Evolutionary conservation across 2,888 invertebrate genomes (phyloP).

Genomic region (Hydraecia micacea): DNA sequence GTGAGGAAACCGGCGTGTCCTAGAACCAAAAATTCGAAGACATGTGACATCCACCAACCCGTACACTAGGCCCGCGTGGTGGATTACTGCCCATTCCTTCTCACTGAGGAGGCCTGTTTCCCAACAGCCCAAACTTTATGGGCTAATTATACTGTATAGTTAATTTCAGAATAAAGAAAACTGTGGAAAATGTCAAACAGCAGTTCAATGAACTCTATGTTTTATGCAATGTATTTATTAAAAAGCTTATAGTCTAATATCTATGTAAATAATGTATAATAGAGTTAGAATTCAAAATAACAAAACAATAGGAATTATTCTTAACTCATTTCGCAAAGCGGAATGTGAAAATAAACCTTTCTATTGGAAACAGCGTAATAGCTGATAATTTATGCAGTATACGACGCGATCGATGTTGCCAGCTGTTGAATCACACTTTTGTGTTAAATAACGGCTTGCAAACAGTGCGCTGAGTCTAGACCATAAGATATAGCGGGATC

Average conservation of each 20-base stretch:
- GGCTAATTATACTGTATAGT: background rate
- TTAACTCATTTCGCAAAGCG: background rate
- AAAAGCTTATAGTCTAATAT: no score
- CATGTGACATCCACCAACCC: no score
- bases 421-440: constrained; percentile 34
- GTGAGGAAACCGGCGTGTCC: no score
- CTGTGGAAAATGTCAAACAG: background rate
- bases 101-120: no score
- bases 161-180: background rate
- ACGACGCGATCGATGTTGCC: constrained; percentile 30
- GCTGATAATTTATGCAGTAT: constrained; percentile 9
- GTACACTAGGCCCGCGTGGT: no score
- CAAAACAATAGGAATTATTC: background rate
- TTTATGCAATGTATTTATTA: no score
- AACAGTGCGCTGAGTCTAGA: no score
- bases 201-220: background rate
- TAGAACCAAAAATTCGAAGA: no score
- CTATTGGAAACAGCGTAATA: background rate
- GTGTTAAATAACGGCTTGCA: background rate
- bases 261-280: no score
- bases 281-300: background rate
- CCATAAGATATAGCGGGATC: background rate
- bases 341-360: background rate
- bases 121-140: no score
- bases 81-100: no score